These are phyloP conservation scores for Spilogale gracilis DNA, from an alignment of 2,113 vertebrate genomes.

Conservation along the genomic window DNA sequence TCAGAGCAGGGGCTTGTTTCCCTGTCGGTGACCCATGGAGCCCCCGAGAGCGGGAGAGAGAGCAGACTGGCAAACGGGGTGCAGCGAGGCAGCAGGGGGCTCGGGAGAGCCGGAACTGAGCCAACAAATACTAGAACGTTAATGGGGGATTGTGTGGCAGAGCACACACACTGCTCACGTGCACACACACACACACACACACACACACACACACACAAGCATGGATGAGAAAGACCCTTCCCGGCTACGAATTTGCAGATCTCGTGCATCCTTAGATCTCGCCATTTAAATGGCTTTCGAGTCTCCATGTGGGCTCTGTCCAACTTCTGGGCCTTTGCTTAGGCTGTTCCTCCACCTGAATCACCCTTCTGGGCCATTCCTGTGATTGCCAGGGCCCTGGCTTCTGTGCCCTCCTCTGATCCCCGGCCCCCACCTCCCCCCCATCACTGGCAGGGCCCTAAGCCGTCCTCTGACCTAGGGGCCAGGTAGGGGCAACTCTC, in stretches of 20 bases:
- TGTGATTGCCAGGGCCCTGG: accelerated
- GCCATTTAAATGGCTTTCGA: accelerated
- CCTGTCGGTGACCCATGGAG: constrained; percentile 78
- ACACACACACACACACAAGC: accelerated
- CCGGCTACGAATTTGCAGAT: background rate
- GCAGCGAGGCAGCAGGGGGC: background rate
- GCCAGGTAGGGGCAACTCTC: background rate
- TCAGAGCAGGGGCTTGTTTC: constrained; percentile 76
- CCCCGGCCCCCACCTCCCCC: accelerated
- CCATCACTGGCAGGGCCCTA: too few species aligned
- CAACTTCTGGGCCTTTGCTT: background rate
- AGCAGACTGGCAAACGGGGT: background rate
- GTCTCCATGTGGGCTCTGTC: accelerated
- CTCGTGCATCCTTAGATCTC: accelerated
- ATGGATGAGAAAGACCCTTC: background rate
- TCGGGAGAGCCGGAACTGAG: constrained; percentile 3
- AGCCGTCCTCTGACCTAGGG: background rate
- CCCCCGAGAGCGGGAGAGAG: constrained; percentile 47
- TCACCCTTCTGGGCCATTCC: background rate
- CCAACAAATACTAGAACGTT: background rate
- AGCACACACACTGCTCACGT: background rate
- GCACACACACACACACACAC: accelerated
- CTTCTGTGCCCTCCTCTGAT: too few species aligned
- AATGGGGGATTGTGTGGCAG: background rate
- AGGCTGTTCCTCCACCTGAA: accelerated